Base-by-base conservation (phyloP, 2,113 vertebrate genomes). In the Pagrus major region DNA sequence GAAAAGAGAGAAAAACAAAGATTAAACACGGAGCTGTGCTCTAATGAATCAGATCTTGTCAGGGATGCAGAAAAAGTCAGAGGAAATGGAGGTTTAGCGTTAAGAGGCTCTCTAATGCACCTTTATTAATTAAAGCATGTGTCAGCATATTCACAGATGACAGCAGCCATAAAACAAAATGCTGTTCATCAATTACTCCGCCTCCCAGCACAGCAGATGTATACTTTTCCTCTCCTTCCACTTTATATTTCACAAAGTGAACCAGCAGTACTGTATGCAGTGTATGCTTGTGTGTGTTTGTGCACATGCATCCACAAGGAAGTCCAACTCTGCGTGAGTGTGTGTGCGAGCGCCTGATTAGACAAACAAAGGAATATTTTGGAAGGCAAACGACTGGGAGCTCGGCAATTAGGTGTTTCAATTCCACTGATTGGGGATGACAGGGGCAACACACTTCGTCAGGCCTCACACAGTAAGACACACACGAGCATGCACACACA, bases 391-490 rank as follows among this genome's bases (percentile, higher is more conserved):
- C 67, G 80, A 91, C 83, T 83, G 85, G 83, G 88, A 88, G 83
- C 85, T 77, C 51, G 8, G 87, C 93, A 94, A 95, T 94, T 95
- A 95, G 92, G 89, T 85, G 88, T 88, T 91, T 92, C 91, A 89
- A 87, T 91, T 89, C 78, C 81, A 76, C 89, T 94, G 93, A 95
- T 94, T 93, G 91, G 93, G 91, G 88, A 94, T 95, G 95, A 94
- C 94, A 94, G 91, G 92, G 88, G 89, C 88, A 88, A 91, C 89
- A 78, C 83, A 90, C 84, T 79, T 76, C 8, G 41, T 74, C 37
- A 39, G 72, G 79, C 66, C 81, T 84, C 69, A 46, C 78, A 76
- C 74, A 79, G 52, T 65, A 73, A 87, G 55, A 84, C 42, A 70
- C 59, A 76, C 46, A 52, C 37, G 9, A 2, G 8, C 37, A 10